Conservation (phyloP, 1,140 invertebrate species). For the Thaumetopoea pityocampa region DNA sequence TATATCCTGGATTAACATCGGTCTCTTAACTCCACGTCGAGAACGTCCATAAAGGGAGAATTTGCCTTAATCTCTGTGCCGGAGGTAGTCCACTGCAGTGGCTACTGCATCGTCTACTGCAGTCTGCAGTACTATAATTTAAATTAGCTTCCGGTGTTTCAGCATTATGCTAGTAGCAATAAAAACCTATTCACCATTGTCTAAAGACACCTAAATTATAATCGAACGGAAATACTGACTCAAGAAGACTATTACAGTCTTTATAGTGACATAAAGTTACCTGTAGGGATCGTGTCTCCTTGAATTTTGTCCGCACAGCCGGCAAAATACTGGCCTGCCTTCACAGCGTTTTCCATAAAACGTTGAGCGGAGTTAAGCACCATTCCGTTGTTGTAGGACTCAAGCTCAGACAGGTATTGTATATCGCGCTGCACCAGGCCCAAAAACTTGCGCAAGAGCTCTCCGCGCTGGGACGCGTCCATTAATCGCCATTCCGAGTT, state of each 20-base stretch:
- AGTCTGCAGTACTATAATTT: too few species aligned
- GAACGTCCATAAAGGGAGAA: background rate
- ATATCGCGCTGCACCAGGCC: slow-evolving; percentile 82
- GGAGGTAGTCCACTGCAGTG: too few species aligned
- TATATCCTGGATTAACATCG: background rate
- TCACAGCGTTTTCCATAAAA: slow-evolving; percentile 79
- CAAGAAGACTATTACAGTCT: too few species aligned
- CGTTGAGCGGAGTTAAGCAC: slow-evolving; percentile 76
- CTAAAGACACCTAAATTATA: too few species aligned
- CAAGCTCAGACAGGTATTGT: slow-evolving; percentile 79
- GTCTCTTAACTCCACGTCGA: too few species aligned
- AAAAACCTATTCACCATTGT: background rate
- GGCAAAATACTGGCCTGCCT: slow-evolving; percentile 40
- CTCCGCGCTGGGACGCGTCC: slow-evolving; percentile 80
- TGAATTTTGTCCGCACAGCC: slow-evolving; percentile 82
- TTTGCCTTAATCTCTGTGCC: too few species aligned
- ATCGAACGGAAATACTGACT: too few species aligned
- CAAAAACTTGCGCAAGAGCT: slow-evolving; percentile 76
- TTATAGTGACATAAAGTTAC: slow-evolving; percentile 15
- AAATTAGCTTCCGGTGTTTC: too few species aligned
- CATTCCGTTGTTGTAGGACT: slow-evolving; percentile 57
- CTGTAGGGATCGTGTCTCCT: slow-evolving; percentile 65
- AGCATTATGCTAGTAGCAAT: background rate
- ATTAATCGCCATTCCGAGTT: slow-evolving; percentile 85
- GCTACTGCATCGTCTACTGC: too few species aligned